phyloP scores from a whole-genome alignment of 2,113 vertebrate species.

The Rhinolophus sinicus region DNA sequence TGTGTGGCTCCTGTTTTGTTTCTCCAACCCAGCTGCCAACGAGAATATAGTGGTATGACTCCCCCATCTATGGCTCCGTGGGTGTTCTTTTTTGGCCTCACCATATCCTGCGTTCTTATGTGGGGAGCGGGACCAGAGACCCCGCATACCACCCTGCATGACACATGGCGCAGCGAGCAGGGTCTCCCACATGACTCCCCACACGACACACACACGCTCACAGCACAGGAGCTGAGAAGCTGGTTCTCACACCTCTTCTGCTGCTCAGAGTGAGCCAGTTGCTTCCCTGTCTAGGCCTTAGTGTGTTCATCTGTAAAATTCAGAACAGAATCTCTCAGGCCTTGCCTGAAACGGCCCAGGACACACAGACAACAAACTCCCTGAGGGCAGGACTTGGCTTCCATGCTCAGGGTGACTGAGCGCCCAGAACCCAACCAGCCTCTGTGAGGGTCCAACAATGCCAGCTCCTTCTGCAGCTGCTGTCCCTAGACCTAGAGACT shows the following conservation, averaged over 20 bases:
- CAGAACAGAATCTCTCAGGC: not conserved
- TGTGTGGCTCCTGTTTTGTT: no score
- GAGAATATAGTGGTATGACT: no score
- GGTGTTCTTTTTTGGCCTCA: no score
- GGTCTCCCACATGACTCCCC: no score
- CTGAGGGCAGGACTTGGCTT: not conserved
- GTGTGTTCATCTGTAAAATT: not conserved
- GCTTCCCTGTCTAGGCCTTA: not conserved
- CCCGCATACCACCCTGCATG: no score
- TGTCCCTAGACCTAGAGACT: not conserved
- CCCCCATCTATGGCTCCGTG: no score
- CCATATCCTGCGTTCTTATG: no score
- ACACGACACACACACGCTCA: not conserved
- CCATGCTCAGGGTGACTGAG: not conserved
- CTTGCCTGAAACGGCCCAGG: not conserved
- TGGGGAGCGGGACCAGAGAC: no score
- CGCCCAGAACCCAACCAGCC: not conserved
- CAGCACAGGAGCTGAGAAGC: not conserved
- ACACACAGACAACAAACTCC: not conserved
- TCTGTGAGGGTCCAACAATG: not conserved
- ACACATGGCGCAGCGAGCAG: no score
- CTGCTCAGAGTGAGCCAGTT: not conserved
- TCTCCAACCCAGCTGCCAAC: no score
- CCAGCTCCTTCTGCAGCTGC: not conserved
- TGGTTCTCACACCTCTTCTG: not conserved